Evolutionary conservation across 1,140 invertebrate genomes (phyloP), one percentile per base, ranked within the genome.

Genomic region (Schlechtendalia chinensis): DNA sequence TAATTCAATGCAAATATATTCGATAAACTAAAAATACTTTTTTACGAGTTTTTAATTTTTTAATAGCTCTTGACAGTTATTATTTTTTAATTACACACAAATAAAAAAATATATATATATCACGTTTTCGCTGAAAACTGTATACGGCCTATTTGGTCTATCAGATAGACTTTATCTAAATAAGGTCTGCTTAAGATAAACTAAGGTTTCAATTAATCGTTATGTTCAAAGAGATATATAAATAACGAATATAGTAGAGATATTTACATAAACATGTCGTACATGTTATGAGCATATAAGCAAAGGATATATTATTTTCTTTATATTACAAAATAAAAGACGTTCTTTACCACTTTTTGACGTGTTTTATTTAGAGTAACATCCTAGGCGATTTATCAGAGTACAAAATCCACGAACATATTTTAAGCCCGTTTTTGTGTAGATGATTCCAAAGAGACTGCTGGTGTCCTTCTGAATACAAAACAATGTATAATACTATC

Each of bases 401-500:
- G 45, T 17, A 69, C 16, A 50, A 69, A 50, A 50, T 47, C 14
- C n/a, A 69, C 39, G 45, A n/a, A 69, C 12, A 50, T 50, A 69
- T 69, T 69, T 69, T 69, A 69, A 69, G 45, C 45, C 24, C n/a
- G 14, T 5, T 22, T 50, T 69, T 69, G 67, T 50, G 22, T 19
- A 5, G 22, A 69, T 50, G 6, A 22, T 50, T 24, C 14, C 22
- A 6, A 22, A 27, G 22, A 50, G 45, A 69, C 45, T 24, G 63
- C 39, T 65, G 16, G 45, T 50, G 67, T 47, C 6, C 67, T 47
- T 50, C 45, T 50, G 45, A 69, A 69, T 69, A 69, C 39, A 27
- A 69, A 69, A 50, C 47, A 69, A 69, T 69, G 39, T 69, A 69
- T 69, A 69, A 69, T 50, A 5, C 14, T 50, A 50, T 69, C 3